These are phyloP conservation scores for Rhabdomys pumilio DNA, from an alignment of 2,797 vertebrate species.

Conservation along the genomic window DNA sequence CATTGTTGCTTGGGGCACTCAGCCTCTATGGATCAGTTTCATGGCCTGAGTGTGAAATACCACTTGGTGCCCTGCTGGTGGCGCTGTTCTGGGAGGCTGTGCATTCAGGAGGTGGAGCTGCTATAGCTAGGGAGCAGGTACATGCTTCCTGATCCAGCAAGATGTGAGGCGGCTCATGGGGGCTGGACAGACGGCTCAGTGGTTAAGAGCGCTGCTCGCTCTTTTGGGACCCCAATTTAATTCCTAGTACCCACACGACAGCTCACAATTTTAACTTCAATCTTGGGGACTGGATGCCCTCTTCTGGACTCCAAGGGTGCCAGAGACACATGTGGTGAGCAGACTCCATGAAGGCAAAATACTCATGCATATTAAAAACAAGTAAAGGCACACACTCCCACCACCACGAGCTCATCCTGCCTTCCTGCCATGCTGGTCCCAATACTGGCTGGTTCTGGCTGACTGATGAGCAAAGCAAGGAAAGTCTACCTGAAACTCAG, in stretches of 20 bases:
- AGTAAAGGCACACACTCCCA: background rate
- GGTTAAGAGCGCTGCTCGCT: background rate
- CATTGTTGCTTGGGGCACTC: background rate
- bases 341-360: background rate
- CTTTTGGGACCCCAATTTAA: background rate
- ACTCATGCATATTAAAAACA: background rate
- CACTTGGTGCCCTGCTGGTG: background rate
- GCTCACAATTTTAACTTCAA: background rate
- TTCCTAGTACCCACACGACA: background rate
- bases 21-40: background rate
- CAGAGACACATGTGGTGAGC: background rate
- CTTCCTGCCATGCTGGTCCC: background rate
- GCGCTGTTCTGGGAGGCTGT: background rate
- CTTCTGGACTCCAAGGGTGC: background rate
- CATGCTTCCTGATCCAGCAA: background rate
- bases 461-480: background rate
- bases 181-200: background rate
- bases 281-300: background rate
- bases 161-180: background rate
- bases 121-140: background rate
- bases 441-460: background rate
- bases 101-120: background rate
- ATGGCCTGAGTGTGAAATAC: background rate
- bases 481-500: background rate
- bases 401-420: background rate